Conservation (phyloP, 2,113 vertebrate species). For the Oreochromis aureus region DNA sequence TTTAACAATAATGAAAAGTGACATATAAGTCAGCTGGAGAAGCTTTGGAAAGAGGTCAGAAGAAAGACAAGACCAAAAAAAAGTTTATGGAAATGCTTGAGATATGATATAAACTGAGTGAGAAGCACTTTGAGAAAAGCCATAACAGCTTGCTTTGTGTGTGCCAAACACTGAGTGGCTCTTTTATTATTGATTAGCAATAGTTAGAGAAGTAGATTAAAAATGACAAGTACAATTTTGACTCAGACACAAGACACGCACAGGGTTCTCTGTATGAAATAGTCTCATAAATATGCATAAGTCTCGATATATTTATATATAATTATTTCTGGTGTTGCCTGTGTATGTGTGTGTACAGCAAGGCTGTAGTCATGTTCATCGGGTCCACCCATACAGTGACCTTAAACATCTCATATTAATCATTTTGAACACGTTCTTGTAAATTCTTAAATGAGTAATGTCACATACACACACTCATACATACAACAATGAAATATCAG, state of each 20-base stretch:
- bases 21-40: not conserved
- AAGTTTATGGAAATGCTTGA: not conserved
- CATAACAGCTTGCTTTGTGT: not conserved
- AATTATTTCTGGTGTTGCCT: not conserved
- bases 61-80: not conserved
- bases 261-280: not conserved
- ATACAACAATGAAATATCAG: not conserved
- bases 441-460: not conserved
- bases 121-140: not conserved
- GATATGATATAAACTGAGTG: not conserved
- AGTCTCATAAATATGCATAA: not conserved
- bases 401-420: not conserved
- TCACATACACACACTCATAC: not conserved
- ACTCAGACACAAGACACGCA: conserved; percentile 32
- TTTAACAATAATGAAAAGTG: not conserved
- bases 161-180: conserved; percentile 9
- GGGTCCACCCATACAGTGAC: not conserved
- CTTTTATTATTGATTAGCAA: conserved; percentile 44
- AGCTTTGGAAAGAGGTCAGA: not conserved
- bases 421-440: not conserved
- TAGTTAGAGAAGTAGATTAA: conserved; percentile 28
- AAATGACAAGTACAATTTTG: conserved; percentile 38
- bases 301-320: not conserved
- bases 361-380: not conserved
- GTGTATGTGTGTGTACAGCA: not conserved